A percentile compares a stretch with the other conserved stretches of the same genome.
These are phyloP conservation scores for Syngnathus rostellatus DNA, from an alignment of 2,797 vertebrate species.

Conservation along the genomic window DNA sequence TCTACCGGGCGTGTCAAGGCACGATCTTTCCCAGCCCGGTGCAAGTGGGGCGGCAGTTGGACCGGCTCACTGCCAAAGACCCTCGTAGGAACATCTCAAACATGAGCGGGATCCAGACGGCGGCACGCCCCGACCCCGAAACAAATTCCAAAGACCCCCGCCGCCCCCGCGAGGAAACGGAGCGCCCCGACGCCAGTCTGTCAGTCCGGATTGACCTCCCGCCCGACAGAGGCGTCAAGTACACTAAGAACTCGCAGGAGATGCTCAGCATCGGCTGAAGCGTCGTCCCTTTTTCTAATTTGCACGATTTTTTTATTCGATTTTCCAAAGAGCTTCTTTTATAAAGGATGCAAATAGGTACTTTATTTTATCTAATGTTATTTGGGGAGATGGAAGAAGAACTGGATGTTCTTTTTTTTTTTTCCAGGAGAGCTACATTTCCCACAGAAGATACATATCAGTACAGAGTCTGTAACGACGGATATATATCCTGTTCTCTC, in stretches of 20 bases:
- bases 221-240: constrained; percentile 46
- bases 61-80: constrained; percentile 61
- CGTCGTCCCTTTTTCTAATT: constrained; percentile 61
- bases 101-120: constrained; percentile 55
- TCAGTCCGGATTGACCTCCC: constrained; percentile 66
- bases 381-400: constrained; percentile 31
- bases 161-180: constrained; percentile 22
- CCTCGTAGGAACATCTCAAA: constrained; percentile 62
- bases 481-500: not conserved
- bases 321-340: constrained; percentile 61
- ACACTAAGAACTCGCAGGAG: constrained; percentile 46
- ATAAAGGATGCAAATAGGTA: constrained; percentile 66
- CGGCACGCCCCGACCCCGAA: constrained; percentile 36
- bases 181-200: constrained; percentile 18
- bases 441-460: constrained; percentile 38
- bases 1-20: constrained; percentile 86
- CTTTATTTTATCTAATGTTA: constrained; percentile 61
- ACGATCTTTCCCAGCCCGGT: constrained; percentile 82
- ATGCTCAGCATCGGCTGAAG: constrained; percentile 23
- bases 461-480: constrained; percentile 1
- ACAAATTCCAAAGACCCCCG: constrained; percentile 31
- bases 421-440: constrained; percentile 19
- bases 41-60: constrained; percentile 80
- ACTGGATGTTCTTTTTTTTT: constrained; percentile 16
- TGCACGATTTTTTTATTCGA: constrained; percentile 71